Evolutionary conservation across 2,888 invertebrate genomes (phyloP), one percentile per base, ranked within the genome.

Genomic region (Calephelis perditalis): DNA sequence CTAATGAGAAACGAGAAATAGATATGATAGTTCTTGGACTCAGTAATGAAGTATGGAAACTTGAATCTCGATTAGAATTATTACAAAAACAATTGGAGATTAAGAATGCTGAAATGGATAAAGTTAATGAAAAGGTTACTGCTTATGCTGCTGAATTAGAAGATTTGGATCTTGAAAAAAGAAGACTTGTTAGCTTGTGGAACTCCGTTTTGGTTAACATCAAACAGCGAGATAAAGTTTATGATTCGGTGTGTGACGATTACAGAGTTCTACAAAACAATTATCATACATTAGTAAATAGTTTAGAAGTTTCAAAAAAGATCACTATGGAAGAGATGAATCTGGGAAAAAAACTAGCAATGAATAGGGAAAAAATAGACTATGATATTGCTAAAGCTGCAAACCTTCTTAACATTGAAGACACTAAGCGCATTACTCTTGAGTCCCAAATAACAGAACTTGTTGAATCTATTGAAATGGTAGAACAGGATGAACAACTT

Each of bases 141-240:
- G 91, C 94, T 65, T 94, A 94, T n/a, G 94, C 94, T 64, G 92
- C 94, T 0, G 96, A 96, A 73, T 82, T 96, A 35, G 94, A 95
- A 73, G 94, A 93, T 35, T 75, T 96, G 57, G 93, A 94, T 69
- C 83, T 92, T 57, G 96, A 96, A 69, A 93, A 95, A 65, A 92
- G 93, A 47, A 92, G 93, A 5, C 83, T 96, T 15, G 91, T 94
- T 65, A 93, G 93, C 70, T 91, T 95, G 7, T 96, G 96, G 96
- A 94, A 94, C 74, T 93, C 94, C 11, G 94, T 96, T 52, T 91
- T 96, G 3, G 86, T 93, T 10, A 94, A 94, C 62, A 94, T 96
- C 64, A 90, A 92, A 35, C 93, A 94, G 62, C 81, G 95, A 35
- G 95, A 96, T 75, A 93, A 92, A 70, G 92, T 94, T 1, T 91